A percentile compares a stretch with the other conserved stretches of the same genome.
phyloP scores from a whole-genome alignment of 2,113 vertebrate genomes.

The Panthera uncia region DNA sequence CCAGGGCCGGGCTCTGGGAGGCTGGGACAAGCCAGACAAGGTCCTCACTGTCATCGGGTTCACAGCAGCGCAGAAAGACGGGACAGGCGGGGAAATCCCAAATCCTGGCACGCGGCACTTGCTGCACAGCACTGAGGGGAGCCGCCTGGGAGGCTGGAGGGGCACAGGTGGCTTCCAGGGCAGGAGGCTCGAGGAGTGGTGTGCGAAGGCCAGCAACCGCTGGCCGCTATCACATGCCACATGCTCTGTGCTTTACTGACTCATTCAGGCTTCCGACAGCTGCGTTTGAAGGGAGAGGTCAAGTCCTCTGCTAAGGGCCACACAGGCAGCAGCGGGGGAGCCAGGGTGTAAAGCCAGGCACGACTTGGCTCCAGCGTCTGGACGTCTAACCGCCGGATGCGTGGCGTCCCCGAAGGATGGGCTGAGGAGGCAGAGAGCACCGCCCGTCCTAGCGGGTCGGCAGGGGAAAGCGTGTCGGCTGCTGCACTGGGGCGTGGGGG shows the following conservation, averaged over 20 bases:
- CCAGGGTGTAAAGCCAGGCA: accelerated
- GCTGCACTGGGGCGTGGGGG: accelerated
- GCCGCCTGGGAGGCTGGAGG: background rate
- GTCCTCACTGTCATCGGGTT: background rate
- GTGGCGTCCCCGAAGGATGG: background rate
- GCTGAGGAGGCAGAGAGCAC: background rate
- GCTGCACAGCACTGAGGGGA: no score
- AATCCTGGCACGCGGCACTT: accelerated
- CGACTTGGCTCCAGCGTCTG: background rate
- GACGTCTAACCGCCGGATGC: accelerated
- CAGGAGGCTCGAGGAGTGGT: accelerated
- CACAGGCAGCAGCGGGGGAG: background rate
- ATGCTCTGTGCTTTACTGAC: background rate
- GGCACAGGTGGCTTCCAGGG: background rate
- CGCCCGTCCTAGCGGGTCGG: accelerated
- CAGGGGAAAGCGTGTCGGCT: accelerated
- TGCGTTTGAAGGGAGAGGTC: background rate
- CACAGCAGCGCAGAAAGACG: accelerated
- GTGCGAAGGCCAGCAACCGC: accelerated
- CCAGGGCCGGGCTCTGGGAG: background rate
- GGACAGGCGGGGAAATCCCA: background rate
- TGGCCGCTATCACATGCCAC: accelerated
- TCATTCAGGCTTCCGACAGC: background rate
- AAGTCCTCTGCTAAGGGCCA: background rate
- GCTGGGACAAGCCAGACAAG: background rate